Conservation (phyloP, 2,797 vertebrate genomes). For the Peromyscus nudipes region DNA sequence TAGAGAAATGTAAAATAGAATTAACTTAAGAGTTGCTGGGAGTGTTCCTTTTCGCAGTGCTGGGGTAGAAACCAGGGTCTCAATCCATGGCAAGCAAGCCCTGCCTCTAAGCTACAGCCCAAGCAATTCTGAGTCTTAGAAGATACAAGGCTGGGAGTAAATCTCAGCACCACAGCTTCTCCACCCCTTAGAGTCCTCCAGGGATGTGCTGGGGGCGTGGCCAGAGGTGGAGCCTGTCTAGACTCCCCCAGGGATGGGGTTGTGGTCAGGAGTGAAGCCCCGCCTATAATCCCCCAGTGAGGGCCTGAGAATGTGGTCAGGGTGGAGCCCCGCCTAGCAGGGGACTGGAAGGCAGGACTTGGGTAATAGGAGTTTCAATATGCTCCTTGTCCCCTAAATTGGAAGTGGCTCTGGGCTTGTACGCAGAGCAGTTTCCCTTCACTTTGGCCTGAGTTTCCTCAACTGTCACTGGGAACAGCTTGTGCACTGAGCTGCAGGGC, state of each 20-base stretch:
- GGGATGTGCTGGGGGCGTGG: too few relatives aligned
- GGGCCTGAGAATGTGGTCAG: neutral
- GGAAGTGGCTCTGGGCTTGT: neutral
- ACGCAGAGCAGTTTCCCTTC: neutral
- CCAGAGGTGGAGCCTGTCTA: too few relatives aligned
- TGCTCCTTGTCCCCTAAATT: neutral
- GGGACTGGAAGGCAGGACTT: neutral
- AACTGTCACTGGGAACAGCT: neutral
- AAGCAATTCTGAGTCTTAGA: neutral
- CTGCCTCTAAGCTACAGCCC: neutral
- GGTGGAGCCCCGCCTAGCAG: neutral
- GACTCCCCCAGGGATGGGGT: neutral
- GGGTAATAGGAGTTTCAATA: neutral
- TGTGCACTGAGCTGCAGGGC: neutral
- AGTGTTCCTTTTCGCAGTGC: neutral
- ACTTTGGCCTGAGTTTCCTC: neutral
- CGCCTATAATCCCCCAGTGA: neutral
- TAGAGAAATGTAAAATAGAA: neutral
- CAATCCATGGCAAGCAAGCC: neutral
- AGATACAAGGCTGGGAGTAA: neutral
- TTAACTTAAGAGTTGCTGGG: neutral
- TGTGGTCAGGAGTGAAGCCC: too few relatives aligned
- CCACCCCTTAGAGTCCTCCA: neutral
- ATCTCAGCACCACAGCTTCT: neutral
- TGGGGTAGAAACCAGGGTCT: neutral